Percentiles rank a stretch among this genome's conserved stretches.
Evolutionary conservation across 2,113 vertebrate genomes (phyloP).

Genomic region (Pterophyllum scalare): DNA sequence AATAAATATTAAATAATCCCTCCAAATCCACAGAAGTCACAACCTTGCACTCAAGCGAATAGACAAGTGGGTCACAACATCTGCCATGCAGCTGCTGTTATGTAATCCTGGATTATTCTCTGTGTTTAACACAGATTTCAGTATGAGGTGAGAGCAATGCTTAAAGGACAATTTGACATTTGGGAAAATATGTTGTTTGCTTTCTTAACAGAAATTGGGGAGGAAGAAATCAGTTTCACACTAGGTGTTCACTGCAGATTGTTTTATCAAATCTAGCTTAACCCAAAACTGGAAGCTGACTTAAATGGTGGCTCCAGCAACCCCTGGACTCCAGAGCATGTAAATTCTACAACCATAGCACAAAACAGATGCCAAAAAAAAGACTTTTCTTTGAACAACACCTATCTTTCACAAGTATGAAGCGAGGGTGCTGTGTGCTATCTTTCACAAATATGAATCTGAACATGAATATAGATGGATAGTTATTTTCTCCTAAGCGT

Average conservation of each 20-base stretch:
- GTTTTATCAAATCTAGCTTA: background rate
- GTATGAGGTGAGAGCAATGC: background rate
- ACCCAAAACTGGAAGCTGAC: background rate
- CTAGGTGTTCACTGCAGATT: background rate
- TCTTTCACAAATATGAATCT: background rate
- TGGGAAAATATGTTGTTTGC: background rate
- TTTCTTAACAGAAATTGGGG: background rate
- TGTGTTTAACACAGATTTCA: conserved; percentile 31
- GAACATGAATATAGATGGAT: background rate
- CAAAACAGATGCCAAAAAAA: background rate
- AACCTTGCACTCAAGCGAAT: conserved; percentile 38
- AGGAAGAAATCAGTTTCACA: background rate
- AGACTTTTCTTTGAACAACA: conserved; percentile 1
- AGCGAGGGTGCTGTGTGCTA: too few relatives aligned
- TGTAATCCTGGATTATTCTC: conserved; percentile 53
- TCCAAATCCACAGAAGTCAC: conserved; percentile 54
- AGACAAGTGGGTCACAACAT: conserved; percentile 67
- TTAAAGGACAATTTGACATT: conserved; percentile 22
- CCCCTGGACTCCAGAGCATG: background rate
- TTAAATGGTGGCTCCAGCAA: background rate
- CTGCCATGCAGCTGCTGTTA: conserved; percentile 56
- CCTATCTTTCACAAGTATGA: background rate
- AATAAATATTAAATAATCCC: conserved; percentile 64
- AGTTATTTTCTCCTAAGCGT: background rate
- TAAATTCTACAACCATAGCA: background rate